phyloP scores from a whole-genome alignment of 1,140 invertebrate genomes.

The Rhysida immarginata region DNA sequence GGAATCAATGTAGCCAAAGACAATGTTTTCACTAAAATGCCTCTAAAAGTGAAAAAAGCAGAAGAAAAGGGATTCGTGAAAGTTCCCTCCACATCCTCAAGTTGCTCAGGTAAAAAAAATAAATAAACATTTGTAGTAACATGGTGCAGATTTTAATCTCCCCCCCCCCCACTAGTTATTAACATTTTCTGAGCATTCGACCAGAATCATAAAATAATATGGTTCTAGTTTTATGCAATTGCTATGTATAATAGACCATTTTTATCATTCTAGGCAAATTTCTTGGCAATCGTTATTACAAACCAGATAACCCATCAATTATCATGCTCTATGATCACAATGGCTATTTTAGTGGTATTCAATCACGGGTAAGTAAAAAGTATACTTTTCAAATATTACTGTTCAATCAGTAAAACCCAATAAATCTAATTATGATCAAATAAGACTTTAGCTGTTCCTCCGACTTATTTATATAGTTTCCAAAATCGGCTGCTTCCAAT shows the following conservation, averaged over 20 bases:
- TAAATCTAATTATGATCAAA: too few relatives aligned
- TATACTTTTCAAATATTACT: too few relatives aligned
- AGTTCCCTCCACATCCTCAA: neutral
- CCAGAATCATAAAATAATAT: too few relatives aligned
- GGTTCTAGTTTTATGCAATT: neutral
- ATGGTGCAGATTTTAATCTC: neutral
- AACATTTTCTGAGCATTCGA: too few relatives aligned
- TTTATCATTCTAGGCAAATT: slow-evolving; percentile 1
- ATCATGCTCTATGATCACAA: neutral
- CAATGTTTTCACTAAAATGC: neutral
- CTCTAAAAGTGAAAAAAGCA: slow-evolving; percentile 2
- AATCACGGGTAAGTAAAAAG: neutral
- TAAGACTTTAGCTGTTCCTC: too few relatives aligned
- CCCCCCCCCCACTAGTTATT: neutral
- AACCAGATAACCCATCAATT: neutral
- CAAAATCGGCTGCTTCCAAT: too few relatives aligned
- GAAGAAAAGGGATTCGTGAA: neutral
- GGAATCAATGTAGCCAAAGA: neutral
- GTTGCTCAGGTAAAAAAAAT: neutral
- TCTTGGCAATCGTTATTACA: neutral
- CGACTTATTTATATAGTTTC: too few relatives aligned
- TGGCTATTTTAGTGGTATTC: slow-evolving; percentile 4
- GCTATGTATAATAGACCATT: neutral
- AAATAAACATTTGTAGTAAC: neutral
- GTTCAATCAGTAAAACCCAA: too few relatives aligned